A percentile compares a stretch with the other conserved stretches of the same genome.
Conservation (phyloP, 2,113 vertebrate species). For the Neoarius graeffei region DNA sequence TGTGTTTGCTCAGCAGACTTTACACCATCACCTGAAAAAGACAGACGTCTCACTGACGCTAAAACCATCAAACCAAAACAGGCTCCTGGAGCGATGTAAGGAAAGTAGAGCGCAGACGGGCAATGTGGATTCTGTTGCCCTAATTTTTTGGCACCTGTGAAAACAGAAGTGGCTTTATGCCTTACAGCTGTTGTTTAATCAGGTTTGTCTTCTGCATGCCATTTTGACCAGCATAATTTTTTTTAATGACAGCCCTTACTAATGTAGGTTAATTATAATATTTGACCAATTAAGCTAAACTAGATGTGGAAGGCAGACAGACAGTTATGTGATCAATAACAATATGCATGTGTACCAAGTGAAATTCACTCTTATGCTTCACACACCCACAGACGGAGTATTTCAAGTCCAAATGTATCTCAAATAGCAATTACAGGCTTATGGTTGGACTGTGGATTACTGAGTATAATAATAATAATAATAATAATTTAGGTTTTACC, state of each 20-base stretch:
- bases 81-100: constrained; percentile 24
- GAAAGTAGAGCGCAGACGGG: constrained; percentile 13
- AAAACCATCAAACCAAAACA: constrained; percentile 40
- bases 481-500: not conserved
- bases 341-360: not conserved
- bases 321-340: not conserved
- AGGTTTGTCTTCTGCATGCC: not conserved
- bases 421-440: not conserved
- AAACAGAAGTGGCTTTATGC: constrained; percentile 28
- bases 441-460: not conserved
- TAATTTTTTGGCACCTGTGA: constrained; percentile 47
- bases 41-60: constrained; percentile 4
- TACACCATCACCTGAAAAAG: constrained; percentile 7
- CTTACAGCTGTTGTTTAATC: not conserved
- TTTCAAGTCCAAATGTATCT: not conserved
- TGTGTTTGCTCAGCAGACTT: constrained; percentile 36
- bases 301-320: not conserved
- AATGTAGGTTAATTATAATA: not conserved
- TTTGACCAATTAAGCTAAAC: not conserved
- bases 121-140: constrained; percentile 19
- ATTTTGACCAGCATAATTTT: not conserved
- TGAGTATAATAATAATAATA: not conserved
- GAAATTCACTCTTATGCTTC: not conserved
- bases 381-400: not conserved
- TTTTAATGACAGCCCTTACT: not conserved